Percentiles rank a stretch among this genome's conserved stretches.
These are phyloP conservation scores for Opisthocomus hoazin DNA, from an alignment of 2,113 vertebrate species.

Conservation along the genomic window DNA sequence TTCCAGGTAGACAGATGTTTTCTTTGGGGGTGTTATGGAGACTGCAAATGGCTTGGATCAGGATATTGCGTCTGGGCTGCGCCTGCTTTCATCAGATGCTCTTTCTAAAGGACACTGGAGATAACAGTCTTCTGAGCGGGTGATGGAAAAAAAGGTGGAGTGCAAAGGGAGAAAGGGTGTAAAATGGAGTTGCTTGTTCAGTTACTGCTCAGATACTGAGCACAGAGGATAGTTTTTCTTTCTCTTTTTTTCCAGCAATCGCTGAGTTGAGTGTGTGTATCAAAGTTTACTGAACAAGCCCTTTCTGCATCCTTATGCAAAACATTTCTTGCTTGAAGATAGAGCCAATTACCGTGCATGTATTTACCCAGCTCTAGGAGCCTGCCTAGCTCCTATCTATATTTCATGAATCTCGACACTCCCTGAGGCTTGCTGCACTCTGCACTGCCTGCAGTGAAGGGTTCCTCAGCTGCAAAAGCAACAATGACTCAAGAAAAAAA, in stretches of 20 bases:
- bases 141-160: background rate
- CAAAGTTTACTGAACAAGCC: background rate
- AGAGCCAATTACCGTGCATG: background rate
- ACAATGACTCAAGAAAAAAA: background rate
- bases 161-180: background rate
- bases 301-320: background rate
- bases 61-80: background rate
- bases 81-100: background rate
- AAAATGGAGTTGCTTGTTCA: background rate
- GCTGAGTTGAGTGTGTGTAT: background rate
- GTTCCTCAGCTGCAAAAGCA: background rate
- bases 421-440: background rate
- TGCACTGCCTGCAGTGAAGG: background rate
- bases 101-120: background rate
- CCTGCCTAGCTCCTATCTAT: constrained; percentile 15
- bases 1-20: background rate
- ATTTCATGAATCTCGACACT: constrained; percentile 15
- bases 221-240: background rate
- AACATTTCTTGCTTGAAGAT: background rate
- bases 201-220: background rate
- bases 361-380: background rate
- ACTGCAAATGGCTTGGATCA: background rate
- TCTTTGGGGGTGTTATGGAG: background rate
- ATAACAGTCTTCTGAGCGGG: background rate
- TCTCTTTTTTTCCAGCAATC: background rate